Percentiles rank a stretch among this genome's conserved stretches.
These are phyloP conservation scores for Temnothorax nylanderi DNA, from an alignment of 1,140 invertebrate species.

Conservation along the genomic window DNA sequence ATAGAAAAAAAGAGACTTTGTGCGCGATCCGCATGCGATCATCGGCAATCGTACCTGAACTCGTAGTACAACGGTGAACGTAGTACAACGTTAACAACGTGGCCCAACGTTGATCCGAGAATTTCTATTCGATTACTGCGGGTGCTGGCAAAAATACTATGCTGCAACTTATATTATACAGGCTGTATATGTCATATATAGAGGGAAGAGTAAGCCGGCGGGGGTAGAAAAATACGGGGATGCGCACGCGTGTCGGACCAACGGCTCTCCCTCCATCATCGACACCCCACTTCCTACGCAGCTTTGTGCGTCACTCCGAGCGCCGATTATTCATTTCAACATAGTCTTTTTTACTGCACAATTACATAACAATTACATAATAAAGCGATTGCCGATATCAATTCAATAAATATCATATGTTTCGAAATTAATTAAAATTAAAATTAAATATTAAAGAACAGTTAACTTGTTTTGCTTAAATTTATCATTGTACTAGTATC, in stretches of 20 bases:
- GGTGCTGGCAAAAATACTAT: constrained; percentile 79
- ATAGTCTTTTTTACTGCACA: not conserved
- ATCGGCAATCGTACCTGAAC: constrained; percentile 72
- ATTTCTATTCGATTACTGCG: constrained; percentile 75
- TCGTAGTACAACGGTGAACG: not conserved
- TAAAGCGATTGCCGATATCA: not conserved
- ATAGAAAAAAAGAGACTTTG: not conserved
- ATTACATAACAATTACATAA: not conserved
- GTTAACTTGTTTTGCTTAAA: not conserved
- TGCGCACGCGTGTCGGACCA: constrained; percentile 79
- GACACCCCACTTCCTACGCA: not conserved
- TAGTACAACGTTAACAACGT: too few species aligned
- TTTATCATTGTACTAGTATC: not conserved
- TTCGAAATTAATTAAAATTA: not conserved
- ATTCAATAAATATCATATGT: not conserved
- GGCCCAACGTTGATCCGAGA: not conserved
- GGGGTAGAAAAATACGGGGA: constrained; percentile 76
- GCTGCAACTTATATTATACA: constrained; percentile 66
- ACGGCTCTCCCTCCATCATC: constrained; percentile 7
- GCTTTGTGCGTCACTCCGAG: constrained; percentile 12
- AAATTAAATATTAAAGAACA: not conserved
- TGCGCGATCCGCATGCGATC: not conserved
- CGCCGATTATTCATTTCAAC: not conserved
- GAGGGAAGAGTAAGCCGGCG: constrained; percentile 72
- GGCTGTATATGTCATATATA: constrained; percentile 84